A percentile compares a stretch with the other conserved stretches of the same genome.
phyloP scores from a whole-genome alignment of 2,888 invertebrate species.

The Macrophya annulata region DNA sequence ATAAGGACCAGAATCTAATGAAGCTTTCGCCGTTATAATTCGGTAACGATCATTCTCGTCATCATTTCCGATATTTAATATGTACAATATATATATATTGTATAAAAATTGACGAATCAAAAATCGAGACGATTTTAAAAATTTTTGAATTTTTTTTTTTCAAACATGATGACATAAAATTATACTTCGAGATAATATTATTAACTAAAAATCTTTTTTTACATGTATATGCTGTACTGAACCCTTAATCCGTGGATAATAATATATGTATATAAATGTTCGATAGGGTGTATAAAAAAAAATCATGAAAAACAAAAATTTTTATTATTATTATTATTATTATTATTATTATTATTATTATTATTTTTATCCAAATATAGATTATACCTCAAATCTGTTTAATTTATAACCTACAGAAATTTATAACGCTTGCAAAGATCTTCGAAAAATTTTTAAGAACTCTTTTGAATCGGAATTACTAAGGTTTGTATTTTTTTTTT shows the following conservation, averaged over 20 bases:
- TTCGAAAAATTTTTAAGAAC: background rate
- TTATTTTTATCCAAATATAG: background rate
- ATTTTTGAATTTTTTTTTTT: background rate
- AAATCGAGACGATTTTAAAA: background rate
- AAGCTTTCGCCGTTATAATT: conserved; percentile 72
- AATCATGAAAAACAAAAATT: background rate
- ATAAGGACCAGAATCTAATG: conserved; percentile 67
- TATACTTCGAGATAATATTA: background rate
- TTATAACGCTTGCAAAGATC: background rate
- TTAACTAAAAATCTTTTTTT: background rate
- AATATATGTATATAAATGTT: conserved; percentile 28
- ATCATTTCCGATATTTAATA: no score
- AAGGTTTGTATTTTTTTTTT: background rate
- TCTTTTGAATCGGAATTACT: background rate
- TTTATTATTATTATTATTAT: background rate
- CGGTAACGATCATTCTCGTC: no score
- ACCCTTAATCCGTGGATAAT: background rate
- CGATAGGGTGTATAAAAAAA: conserved; percentile 3
- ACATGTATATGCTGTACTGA: conserved; percentile 17
- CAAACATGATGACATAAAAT: background rate
- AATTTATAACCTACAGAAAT: no score
- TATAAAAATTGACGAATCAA: background rate
- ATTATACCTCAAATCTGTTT: background rate
- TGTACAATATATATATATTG: no score
- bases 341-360: background rate